These are phyloP conservation scores for Taxidea taxus DNA, from an alignment of 2,113 vertebrate species.

Conservation along the genomic window DNA sequence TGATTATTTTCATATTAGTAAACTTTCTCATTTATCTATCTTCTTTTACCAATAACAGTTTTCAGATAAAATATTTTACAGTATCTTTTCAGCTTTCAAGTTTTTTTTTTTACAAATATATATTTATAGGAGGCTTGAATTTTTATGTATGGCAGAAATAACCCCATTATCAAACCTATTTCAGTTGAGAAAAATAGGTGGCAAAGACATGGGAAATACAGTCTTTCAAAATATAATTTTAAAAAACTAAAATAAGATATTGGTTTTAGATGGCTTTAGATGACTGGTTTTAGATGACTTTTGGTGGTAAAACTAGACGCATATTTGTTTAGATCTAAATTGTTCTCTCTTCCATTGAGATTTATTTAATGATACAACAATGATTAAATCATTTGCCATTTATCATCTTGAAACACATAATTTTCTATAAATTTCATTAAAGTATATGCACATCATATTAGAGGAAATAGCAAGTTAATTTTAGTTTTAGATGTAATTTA, in stretches of 20 bases:
- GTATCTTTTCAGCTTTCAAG: background rate
- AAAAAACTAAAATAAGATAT: background rate
- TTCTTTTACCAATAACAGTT: background rate
- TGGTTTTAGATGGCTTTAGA: background rate
- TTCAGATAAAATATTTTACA: background rate
- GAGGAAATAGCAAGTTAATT: background rate
- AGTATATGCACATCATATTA: background rate
- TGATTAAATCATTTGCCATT: conserved; percentile 2
- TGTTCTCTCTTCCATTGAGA: background rate
- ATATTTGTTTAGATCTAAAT: conserved; percentile 18
- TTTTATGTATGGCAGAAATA: background rate
- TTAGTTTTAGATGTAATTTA: background rate
- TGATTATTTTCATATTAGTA: background rate
- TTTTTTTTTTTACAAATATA: background rate
- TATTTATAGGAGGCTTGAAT: background rate
- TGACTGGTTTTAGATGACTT: background rate
- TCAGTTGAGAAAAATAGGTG: background rate
- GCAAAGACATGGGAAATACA: background rate
- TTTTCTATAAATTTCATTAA: background rate
- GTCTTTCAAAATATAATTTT: background rate
- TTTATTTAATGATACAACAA: background rate
- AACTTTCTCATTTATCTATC: background rate
- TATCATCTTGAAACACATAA: background rate
- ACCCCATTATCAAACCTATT: background rate
- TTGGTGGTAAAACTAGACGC: background rate